Conservation (phyloP, 2,888 invertebrate species). For the Monoplex corrugatus region DNA sequence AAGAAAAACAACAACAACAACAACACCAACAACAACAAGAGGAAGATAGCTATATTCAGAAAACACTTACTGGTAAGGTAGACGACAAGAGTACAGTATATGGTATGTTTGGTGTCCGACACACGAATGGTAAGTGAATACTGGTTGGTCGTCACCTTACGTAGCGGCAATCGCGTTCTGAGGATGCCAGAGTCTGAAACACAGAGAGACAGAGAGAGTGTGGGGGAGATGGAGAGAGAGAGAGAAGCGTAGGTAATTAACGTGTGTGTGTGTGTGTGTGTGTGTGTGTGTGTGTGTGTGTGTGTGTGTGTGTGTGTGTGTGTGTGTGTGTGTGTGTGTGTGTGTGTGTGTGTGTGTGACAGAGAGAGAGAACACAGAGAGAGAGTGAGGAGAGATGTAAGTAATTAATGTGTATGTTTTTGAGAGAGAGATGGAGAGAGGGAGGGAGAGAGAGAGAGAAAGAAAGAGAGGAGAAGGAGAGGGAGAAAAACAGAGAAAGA, state of each 20-base stretch:
- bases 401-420: no score
- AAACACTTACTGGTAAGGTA: not conserved
- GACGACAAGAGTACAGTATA: slow-evolving; percentile 16
- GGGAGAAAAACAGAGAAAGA: not conserved
- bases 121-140: slow-evolving; percentile 1
- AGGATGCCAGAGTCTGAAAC: slow-evolving; percentile 31
- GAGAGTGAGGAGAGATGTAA: not conserved
- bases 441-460: not conserved
- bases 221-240: no score
- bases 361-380: not conserved
- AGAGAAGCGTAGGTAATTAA: no score
- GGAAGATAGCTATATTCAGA: no score
- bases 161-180: slow-evolving; percentile 3
- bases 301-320: no score
- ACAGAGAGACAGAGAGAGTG: not conserved
- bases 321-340: no score
- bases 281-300: no score
- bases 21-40: no score
- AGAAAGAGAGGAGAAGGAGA: not conserved
- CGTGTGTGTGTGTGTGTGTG: no score
- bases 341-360: not conserved
- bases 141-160: slow-evolving; percentile 12
- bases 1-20: no score
- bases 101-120: not conserved
- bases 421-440: not conserved